These are phyloP conservation scores for Rostratula benghalensis DNA, from an alignment of 2,113 vertebrate genomes.

Conservation along the genomic window DNA sequence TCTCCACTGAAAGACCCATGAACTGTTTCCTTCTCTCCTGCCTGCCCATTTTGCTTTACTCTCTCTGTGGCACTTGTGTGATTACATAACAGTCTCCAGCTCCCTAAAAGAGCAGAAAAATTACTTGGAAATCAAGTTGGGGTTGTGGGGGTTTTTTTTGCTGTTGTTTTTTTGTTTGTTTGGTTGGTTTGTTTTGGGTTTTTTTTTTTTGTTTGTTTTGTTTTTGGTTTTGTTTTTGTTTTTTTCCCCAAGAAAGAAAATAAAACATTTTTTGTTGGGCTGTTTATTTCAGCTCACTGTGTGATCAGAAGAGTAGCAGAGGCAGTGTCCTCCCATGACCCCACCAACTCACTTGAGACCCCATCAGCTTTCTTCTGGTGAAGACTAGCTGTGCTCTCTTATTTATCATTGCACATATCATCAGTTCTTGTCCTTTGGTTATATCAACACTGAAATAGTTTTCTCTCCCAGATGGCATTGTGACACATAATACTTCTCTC, in stretches of 20 bases:
- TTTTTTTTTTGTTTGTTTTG: too few relatives aligned
- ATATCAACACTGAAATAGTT: background rate
- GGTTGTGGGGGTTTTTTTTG: too few relatives aligned
- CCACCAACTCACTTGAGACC: background rate
- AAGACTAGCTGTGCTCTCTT: background rate
- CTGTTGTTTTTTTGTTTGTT: too few relatives aligned
- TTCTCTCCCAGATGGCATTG: background rate
- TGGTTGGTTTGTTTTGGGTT: too few relatives aligned
- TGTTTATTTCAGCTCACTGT: background rate
- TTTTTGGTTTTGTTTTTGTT: too few relatives aligned
- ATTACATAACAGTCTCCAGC: background rate
- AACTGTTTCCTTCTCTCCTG: background rate
- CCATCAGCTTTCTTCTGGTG: background rate
- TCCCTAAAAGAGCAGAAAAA: background rate
- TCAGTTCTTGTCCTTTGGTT: background rate
- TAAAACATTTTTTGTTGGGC: background rate
- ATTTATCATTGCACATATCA: background rate
- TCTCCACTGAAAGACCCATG: background rate
- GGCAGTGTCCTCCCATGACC: background rate
- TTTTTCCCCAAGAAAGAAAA: background rate
- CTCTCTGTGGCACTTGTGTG: background rate
- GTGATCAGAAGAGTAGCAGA: background rate
- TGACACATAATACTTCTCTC: background rate
- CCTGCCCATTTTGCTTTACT: background rate
- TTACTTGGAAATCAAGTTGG: background rate